A percentile compares a stretch with the other conserved stretches of the same genome.
Evolutionary conservation across 2,797 vertebrate species (phyloP).

Genomic region (Tauraco hartlaubi): DNA sequence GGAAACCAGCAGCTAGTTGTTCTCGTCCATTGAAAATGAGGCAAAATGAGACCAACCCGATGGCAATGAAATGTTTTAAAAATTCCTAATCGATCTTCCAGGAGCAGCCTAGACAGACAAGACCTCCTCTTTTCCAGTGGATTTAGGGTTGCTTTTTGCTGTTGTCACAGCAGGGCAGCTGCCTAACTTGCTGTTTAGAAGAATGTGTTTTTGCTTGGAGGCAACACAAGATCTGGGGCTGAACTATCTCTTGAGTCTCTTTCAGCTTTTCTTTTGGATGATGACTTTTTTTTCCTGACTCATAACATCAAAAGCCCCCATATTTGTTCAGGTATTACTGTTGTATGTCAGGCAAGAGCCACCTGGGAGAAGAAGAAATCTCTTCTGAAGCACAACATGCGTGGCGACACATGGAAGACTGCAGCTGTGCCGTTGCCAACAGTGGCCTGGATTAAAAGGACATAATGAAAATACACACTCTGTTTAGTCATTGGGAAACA

Average conservation of each 20-base stretch:
- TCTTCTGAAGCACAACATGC: rapidly evolving
- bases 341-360: background rate
- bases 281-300: background rate
- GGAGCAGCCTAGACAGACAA: background rate
- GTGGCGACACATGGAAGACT: background rate
- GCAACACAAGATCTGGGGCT: background rate
- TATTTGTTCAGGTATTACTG: background rate
- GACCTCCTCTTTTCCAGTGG: background rate
- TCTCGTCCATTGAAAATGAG: background rate
- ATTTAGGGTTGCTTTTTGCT: background rate
- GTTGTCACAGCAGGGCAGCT: background rate
- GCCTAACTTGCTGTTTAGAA: background rate
- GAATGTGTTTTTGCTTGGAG: background rate
- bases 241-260: background rate
- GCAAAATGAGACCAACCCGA: background rate
- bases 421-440: background rate
- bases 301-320: background rate
- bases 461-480: background rate
- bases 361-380: background rate
- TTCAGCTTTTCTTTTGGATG: background rate
- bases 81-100: background rate
- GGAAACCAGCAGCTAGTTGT: background rate
- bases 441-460: background rate
- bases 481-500: background rate
- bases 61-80: background rate